Evolutionary conservation across 2,888 invertebrate genomes (phyloP), one percentile per base, ranked within the genome.

Genomic region (Acanthosepion esculentum): DNA sequence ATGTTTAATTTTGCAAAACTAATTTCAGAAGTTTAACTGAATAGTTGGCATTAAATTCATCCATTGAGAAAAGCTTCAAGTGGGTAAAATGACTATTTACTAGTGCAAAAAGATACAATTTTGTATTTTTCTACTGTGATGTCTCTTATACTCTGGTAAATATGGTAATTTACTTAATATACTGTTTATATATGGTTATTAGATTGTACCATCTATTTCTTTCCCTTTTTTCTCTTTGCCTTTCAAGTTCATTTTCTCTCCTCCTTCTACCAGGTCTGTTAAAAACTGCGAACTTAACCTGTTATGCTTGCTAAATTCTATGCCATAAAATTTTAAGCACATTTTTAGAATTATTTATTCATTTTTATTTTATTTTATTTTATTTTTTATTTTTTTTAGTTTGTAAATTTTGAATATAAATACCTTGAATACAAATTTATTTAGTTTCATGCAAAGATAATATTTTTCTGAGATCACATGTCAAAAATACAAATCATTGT

Each of bases 391-490:
- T 50, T 50, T 50, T 50, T 41, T 41, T 41, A 41, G 3, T 41
- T 33, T 78, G n/a, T 78, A 78, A 78, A 78, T 33, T 59, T 59
- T 0, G 23, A 20, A 20, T 3, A 59, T 7, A 59, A 59, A 23
- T 59, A 26, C 26, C 41, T 23, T 59, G 59, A 7, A 59, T 23
- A 26, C 59, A 20, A 20, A 59, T 20, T 2, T 20, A 78, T 78
- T n/a, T 78, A 7, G 33, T 78, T 78, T 78, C n/a, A 78, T 59
- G 5, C 8, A 6, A 78, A n/a, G 78, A 78, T 78, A 78, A 59
- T 59, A 59, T 59, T 78, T 78, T 78, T 78, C 78, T 78, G 78
- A 78, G 78, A 78, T 78, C 78, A 78, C 78, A 78, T 78, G 78
- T 78, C n/a, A 78, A 78, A 78, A 78, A 78, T 78, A 33, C 78